Evolutionary conservation across 2,888 invertebrate genomes (phyloP), one percentile per base, ranked within the genome.

Genomic region (Ramazzottius varieornatus): DNA sequence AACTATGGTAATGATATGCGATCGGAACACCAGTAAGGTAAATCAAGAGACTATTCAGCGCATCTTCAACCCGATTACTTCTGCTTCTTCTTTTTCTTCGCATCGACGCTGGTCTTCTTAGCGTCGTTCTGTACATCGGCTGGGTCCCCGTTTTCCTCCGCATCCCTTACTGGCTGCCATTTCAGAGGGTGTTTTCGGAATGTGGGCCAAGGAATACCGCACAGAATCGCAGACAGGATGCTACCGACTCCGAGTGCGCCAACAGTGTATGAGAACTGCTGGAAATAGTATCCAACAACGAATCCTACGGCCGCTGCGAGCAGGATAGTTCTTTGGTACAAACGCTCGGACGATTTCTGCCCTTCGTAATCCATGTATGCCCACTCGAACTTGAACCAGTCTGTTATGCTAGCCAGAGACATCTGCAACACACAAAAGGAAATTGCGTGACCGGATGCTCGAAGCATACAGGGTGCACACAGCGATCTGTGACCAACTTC

Each of bases 301-400:
- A 54, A 54, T 24, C 54, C 54, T 8, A 54, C 54, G 4, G 29
- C 54, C 16, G 54, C 54, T 8, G 24, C 8, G 24, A 54, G 4
- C 29, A 54, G 29, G 29, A 54, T 29, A 54, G 24, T 54, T 4
- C 54, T 16, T 24, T 54, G 54, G 24, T 54, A 54, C 54, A 54
- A 24, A 8, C 54, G 29, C 24, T 54, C 54, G 29, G 54, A 13
- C 29, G 29, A 4, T 54, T 29, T 16, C 29, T 54, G 54, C 16
- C 54, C 54, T 54, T 54, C 54, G 24, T 54, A 54, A 54, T 54
- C 54, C 54, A 54, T 54, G 54, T 54, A 54, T 8, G 24, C 54
- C 54, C 20, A 54, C 20, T 54, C 54, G 54, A 54, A 54, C 54
- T 40, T 40, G 8, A 40, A 40, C 40, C 40, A 40, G 8, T 40